Percentiles rank a stretch among this genome's conserved stretches.
Conservation (phyloP, 2,113 vertebrate genomes). For the Vombatus ursinus region DNA sequence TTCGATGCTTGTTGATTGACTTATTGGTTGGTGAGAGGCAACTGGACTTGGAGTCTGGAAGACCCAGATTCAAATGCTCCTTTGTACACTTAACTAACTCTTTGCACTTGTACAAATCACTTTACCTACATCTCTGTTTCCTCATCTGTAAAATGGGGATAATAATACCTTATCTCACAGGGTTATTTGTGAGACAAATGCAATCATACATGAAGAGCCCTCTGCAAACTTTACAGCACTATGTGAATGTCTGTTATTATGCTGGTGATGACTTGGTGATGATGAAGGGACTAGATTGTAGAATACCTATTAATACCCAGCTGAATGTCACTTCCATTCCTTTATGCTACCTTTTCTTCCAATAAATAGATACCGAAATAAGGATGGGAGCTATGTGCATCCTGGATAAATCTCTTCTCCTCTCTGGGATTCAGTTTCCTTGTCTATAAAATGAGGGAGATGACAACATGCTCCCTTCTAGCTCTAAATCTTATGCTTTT, state of each 20-base stretch:
- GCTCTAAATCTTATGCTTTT: no score
- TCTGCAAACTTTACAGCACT: not conserved
- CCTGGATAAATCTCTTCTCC: no score
- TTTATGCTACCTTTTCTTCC: no score
- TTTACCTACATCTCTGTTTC: not conserved
- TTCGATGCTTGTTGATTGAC: not conserved
- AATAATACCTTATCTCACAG: not conserved
- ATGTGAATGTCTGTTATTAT: not conserved
- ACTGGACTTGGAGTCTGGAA: not conserved
- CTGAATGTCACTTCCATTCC: not conserved
- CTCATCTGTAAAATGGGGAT: not conserved
- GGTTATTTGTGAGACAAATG: not conserved
- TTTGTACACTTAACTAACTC: not conserved
- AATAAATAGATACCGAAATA: no score
- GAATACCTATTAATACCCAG: not conserved
- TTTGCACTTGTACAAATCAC: not conserved
- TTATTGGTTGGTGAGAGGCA: not conserved
- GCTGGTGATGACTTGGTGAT: not conserved
- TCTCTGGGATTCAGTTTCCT: no score
- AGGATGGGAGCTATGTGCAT: no score
- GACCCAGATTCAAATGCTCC: not conserved
- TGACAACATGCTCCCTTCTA: no score
- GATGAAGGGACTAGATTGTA: no score
- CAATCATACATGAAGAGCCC: not conserved
- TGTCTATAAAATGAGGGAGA: no score